A percentile compares a stretch with the other conserved stretches of the same genome.
Evolutionary conservation across 2,888 invertebrate genomes (phyloP).

Genomic region (Agrenia bidenticulata): DNA sequence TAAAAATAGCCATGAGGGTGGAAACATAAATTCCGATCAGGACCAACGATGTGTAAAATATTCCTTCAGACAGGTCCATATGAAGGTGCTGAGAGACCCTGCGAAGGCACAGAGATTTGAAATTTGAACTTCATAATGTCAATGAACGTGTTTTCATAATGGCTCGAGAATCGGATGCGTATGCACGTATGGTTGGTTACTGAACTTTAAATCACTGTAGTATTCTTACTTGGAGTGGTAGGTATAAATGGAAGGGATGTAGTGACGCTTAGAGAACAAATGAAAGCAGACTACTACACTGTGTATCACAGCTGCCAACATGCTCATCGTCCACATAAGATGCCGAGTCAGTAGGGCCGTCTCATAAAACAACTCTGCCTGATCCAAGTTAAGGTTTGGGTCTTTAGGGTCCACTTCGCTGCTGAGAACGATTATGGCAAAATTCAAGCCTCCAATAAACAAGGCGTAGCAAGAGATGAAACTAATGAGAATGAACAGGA

Average conservation of each 20-base stretch:
- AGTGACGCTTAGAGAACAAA: constrained; percentile 8
- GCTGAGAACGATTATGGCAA: not conserved
- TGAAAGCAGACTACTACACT: not conserved
- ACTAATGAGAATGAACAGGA: not conserved
- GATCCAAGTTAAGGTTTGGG: not conserved
- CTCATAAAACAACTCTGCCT: constrained; percentile 3
- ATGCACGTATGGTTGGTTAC: too few species aligned
- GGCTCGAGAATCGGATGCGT: too few species aligned
- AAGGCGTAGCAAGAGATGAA: constrained; percentile 3
- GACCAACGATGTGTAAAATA: constrained; percentile 2
- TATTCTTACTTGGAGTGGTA: constrained; percentile 9
- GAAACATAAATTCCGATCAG: constrained; percentile 12
- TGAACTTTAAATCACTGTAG: not conserved
- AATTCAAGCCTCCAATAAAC: constrained; percentile 5
- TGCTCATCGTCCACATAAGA: constrained; percentile 3
- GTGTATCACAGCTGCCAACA: not conserved
- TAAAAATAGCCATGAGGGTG: not conserved
- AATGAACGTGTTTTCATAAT: too few species aligned
- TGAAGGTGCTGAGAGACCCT: constrained; percentile 41
- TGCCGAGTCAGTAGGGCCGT: constrained; percentile 7
- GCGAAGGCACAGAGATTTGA: not conserved
- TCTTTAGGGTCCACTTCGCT: not conserved
- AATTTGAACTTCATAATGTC: too few species aligned
- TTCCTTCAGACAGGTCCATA: constrained; percentile 31
- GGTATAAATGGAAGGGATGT: constrained; percentile 6